Evolutionary conservation across 2,888 invertebrate genomes (phyloP), one percentile per base, ranked within the genome.

Genomic region (Macrosoma leucophasiata): DNA sequence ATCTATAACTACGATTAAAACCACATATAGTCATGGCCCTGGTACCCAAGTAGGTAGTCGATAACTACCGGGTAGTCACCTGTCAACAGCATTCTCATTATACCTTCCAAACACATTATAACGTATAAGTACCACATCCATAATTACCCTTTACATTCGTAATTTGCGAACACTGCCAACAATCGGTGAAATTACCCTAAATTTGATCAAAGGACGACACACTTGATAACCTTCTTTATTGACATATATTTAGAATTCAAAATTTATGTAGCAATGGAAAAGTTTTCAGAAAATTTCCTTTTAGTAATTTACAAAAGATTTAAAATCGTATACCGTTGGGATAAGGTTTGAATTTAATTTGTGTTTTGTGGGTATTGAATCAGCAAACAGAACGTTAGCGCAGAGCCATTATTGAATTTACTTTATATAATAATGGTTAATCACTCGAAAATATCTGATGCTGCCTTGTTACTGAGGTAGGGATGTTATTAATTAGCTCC

Each of bases 371-470:
- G 12, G 12, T 52, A 54, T 48, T 41, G 48, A 61, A 75, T 77
- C 74, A 63, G 74, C 62, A 81, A 81, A 81, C 73, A 81, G 68
- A 67, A 63, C 63, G 67, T 73, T 75, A 72, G 70, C 69, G 72
- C 63, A 62, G 59, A 62, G 62, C 77, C 70, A 82, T 82, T 84
- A 84, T 82, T 84, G 82, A 84, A 84, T 84, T 84, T 81, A 81
- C 81, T 81, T 82, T 78, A 81, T 77, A 81, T 82, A 82, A 82
- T 84, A 82, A 78, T 77, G 76, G 69, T 82, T 84, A 82, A 84
- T 84, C 78, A 72, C 70, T 71, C 52, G 73, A 77, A 78, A 77
- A 69, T 75, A 82, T 79, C 78, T 65, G 70, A 68, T 67, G 72
- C 74, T 74, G 74, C 65, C 78, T 79, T 70, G 77, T 79, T 81